Evolutionary conservation across 2,797 vertebrate genomes (phyloP).

Genomic region (Bothrops alternatus): DNA sequence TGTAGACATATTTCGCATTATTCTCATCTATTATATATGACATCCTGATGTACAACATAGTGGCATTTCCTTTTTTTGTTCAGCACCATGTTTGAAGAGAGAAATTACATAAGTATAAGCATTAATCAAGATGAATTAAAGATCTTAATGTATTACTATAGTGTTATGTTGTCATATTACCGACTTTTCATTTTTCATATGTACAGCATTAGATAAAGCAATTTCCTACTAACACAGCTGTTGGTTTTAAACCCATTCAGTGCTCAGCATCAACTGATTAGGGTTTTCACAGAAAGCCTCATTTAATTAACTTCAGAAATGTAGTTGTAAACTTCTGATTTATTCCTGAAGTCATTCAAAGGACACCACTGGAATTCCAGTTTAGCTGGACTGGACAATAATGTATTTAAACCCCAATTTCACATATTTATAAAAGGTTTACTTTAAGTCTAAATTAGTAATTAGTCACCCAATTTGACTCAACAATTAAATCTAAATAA

Average conservation of each 20-base stretch:
- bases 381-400: not conserved
- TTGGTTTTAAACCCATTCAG: not conserved
- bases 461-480: too few species aligned
- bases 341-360: not conserved
- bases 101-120: not conserved
- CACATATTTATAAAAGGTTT: too few species aligned
- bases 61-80: not conserved
- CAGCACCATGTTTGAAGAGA: not conserved
- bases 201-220: not conserved
- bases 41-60: not conserved
- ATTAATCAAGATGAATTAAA: not conserved
- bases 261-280: not conserved
- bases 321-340: not conserved
- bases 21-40: not conserved
- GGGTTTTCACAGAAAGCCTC: not conserved
- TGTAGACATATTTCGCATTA: conserved; percentile 13
- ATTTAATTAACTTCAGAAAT: too few species aligned
- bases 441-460: too few species aligned
- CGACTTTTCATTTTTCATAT: not conserved
- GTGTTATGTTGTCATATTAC: not conserved
- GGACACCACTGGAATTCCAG: not conserved
- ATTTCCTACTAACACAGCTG: not conserved
- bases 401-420: too few species aligned
- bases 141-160: conserved; percentile 1
- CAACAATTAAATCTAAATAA: too few species aligned